Evolutionary conservation across 2,888 invertebrate genomes (phyloP).

Genomic region (Noctua janthina): DNA sequence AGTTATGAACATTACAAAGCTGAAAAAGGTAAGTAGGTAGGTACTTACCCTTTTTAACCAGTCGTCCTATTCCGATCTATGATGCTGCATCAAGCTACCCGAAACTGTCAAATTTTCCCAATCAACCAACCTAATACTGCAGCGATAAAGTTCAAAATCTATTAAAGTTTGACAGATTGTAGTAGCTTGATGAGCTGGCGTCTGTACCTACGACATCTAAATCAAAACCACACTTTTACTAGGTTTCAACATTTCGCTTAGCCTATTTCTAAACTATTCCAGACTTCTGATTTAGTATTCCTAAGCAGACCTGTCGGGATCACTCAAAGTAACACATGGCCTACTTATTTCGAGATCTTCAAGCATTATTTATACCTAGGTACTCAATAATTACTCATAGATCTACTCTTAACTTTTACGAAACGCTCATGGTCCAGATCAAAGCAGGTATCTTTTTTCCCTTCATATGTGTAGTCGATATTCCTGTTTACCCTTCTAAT

Average conservation of each 20-base stretch:
- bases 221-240: not conserved
- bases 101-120: no score
- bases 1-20: not conserved
- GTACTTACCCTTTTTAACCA: not conserved
- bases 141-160: no score
- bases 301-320: not conserved
- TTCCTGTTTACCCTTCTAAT: slow-evolving; percentile 32
- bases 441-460: slow-evolving; percentile 1
- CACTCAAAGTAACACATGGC: not conserved
- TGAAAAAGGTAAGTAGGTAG: not conserved
- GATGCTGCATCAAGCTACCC: not conserved
- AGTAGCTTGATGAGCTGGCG: no score
- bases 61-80: not conserved
- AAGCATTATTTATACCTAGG: not conserved
- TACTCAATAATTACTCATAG: not conserved
- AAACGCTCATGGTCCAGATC: not conserved
- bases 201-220: not conserved
- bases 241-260: not conserved
- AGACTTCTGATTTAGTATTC: not conserved
- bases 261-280: not conserved
- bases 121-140: no score
- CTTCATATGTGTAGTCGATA: not conserved
- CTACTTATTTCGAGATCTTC: not conserved
- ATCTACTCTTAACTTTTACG: not conserved
- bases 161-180: no score